Evolutionary conservation across 1,140 invertebrate species (phyloP), one percentile per base, ranked within the genome.

Genomic region (Helicorthomorpha holstii): DNA sequence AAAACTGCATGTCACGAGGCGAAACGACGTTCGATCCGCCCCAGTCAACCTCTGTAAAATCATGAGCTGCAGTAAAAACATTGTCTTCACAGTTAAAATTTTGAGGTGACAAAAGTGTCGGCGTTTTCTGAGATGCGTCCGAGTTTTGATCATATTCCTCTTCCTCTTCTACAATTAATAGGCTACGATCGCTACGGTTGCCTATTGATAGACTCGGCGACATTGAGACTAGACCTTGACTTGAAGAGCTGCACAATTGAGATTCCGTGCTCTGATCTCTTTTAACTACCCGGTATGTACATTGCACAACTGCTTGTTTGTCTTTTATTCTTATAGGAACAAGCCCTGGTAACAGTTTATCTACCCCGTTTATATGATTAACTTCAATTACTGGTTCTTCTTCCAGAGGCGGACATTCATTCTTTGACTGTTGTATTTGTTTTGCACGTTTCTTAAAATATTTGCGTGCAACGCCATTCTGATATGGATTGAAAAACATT

Each of bases 401-500:
- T 7, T 34, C 29, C 7, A 7, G 7, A 16, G 7, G 7, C 7
- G 16, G 7, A 34, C 29, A 34, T 7, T 34, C 16, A 16, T 16
- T 34, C 16, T 34, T 34, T 16, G 7, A 16, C 16, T 59, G 54
- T 56, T 64, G 57, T 58, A 81, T 78, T 56, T 85, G 73, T 48
- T 81, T 74, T 23, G 81, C 75, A 62, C 90, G 85, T 61, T 87
- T 89, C 54, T 86, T 84, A 64, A 92, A 92, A 66, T 91, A 92
- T 60, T 87, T 89, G 54, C 85, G 76, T 0, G 89, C 88, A 1
- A 90, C 85, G 16, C 85, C 87, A 64, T 85, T 91, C 65, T 94
- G 89, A 61, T 85, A 83, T 0, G 87, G 85, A 71, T 94, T 91
- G 61, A 92, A 92, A 66, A 92, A 94, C 65, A 85, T 76, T 59